Percentiles rank a stretch among this genome's conserved stretches.
Evolutionary conservation across 2,888 invertebrate species (phyloP).

Genomic region (Osedax fenrisi): DNA sequence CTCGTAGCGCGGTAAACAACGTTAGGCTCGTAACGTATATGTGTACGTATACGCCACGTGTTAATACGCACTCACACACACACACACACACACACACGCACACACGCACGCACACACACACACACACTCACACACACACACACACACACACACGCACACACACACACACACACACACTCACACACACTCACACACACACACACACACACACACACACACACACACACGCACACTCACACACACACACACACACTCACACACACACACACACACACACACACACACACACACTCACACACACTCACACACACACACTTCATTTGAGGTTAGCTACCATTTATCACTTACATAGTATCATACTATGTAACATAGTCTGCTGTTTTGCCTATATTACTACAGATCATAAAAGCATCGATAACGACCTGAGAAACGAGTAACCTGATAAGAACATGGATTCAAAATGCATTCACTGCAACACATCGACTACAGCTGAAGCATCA

Average conservation of each 20-base stretch:
- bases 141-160: not conserved
- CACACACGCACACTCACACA: not conserved
- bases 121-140: not conserved
- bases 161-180: not conserved
- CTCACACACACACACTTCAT: no score
- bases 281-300: not conserved
- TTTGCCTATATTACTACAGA: no score
- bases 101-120: not conserved
- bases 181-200: slow-evolving; percentile 8
- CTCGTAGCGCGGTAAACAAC: no score
- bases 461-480: no score
- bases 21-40: no score
- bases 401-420: no score
- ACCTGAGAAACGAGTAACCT: no score
- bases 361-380: no score
- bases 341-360: no score
- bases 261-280: not conserved
- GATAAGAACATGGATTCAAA: no score
- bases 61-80: not conserved
- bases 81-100: not conserved
- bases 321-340: no score
- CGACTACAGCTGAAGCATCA: no score
- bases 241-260: not conserved
- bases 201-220: slow-evolving; percentile 10
- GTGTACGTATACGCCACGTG: not conserved